Percentiles rank a stretch among this genome's conserved stretches.
Evolutionary conservation across 2,113 vertebrate species (phyloP).

Genomic region (Ploceus nigricollis): DNA sequence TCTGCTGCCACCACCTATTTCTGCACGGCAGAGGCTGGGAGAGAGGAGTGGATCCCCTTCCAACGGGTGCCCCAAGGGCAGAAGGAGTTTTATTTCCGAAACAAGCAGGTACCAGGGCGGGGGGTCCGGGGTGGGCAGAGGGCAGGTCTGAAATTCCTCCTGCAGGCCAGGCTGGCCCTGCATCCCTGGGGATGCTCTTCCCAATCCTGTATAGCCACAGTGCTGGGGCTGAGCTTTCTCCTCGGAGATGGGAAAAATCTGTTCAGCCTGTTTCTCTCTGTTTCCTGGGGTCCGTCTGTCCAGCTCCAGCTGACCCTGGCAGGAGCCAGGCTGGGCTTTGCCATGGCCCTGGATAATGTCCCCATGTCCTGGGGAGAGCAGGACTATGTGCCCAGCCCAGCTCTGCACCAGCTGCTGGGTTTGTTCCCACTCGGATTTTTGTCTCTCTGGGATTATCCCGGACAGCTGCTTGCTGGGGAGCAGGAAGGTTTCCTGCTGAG

Average conservation of each 20-base stretch:
- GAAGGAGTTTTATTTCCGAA: conserved; percentile 76
- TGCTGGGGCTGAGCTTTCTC: background rate
- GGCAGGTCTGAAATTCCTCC: background rate
- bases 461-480: conserved; percentile 9
- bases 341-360: background rate
- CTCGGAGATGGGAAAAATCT: background rate
- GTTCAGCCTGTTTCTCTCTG: background rate
- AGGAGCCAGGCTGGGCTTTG: background rate
- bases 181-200: background rate
- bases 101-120: conserved; percentile 67
- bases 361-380: accelerated
- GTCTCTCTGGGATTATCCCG: background rate
- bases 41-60: conserved; percentile 74
- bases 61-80: conserved; percentile 54
- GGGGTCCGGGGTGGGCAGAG: background rate
- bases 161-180: background rate
- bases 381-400: background rate
- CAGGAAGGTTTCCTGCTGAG: background rate
- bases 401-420: background rate
- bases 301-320: background rate
- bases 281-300: background rate
- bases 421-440: background rate
- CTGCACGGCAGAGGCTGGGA: background rate
- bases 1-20: conserved; percentile 74
- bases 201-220: accelerated